Evolutionary conservation across 2,888 invertebrate genomes (phyloP).

Genomic region (Melanostoma mellinum): DNA sequence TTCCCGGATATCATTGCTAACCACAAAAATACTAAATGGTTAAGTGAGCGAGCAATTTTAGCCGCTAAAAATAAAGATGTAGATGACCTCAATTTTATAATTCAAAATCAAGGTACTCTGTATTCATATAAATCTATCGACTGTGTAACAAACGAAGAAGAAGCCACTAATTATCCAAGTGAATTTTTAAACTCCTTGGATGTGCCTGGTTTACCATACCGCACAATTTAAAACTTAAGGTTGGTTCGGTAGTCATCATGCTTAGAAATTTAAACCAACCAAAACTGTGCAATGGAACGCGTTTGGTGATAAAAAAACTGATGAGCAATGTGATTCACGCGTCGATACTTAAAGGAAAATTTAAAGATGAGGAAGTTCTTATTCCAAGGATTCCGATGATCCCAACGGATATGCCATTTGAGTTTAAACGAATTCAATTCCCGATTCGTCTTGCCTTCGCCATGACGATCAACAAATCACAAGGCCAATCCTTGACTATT

Average conservation of each 20-base stretch:
- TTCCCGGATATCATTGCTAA: too few relatives aligned
- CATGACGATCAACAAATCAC: slow-evolving; percentile 77
- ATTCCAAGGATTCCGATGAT: slow-evolving; percentile 74
- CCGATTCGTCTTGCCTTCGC: slow-evolving; percentile 64
- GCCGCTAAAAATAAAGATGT: too few relatives aligned
- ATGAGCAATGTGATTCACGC: slow-evolving; percentile 75
- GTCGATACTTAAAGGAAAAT: slow-evolving; percentile 67
- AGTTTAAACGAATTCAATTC: slow-evolving; percentile 17
- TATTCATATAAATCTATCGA: slow-evolving; percentile 11
- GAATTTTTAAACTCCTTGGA: too few relatives aligned
- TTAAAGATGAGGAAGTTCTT: slow-evolving; percentile 73
- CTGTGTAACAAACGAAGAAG: slow-evolving; percentile 16
- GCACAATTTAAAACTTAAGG: slow-evolving; percentile 72
- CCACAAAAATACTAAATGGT: too few relatives aligned
- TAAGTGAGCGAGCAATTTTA: too few relatives aligned
- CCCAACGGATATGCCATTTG: slow-evolving; percentile 76
- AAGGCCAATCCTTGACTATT: slow-evolving; percentile 76
- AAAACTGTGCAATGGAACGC: too few relatives aligned
- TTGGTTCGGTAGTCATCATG: slow-evolving; percentile 64
- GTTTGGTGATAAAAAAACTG: slow-evolving; percentile 55
- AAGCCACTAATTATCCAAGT: slow-evolving; percentile 6
- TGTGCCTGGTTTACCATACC: slow-evolving; percentile 56
- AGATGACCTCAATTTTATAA: not conserved
- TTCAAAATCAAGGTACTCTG: slow-evolving; percentile 15
- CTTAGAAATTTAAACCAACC: too few relatives aligned